Base-by-base conservation (phyloP, 2,888 invertebrate species). In the Acanthosepion esculentum region DNA sequence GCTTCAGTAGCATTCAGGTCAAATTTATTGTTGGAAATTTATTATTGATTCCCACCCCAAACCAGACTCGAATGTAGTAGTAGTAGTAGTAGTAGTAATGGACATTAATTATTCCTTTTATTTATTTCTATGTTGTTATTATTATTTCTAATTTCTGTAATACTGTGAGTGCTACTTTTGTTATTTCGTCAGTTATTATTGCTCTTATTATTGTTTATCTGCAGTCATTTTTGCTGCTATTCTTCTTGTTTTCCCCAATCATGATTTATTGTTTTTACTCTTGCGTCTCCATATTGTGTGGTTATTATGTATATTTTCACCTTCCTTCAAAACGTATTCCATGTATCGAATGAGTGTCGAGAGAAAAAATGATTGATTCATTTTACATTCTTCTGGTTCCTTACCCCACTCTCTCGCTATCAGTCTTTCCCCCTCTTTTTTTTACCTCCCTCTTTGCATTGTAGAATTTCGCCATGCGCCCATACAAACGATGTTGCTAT, bases 301-400 rank as follows among this genome's bases (percentile, higher is more conserved):
- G n/a, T 78, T 78, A 78, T 78, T 78, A 78, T 78, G n/a, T 23
- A 59, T 59, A 59, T 78, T 33, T 33, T 23, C n/a, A 0, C n/a
- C 33, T 78, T 78, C n/a, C 78, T 15, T 18, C 64, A 78, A 78
- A 78, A 78, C 78, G 78, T 78, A 78, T 78, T 78, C 78, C 78
- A 78, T 78, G n/a, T 78, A 78, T 78, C 78, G n/a, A n/a, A 78
- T 78, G 78, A n/a, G n/a, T 78, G 78, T 33, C 78, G n/a, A 78
- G 78, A n/a, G 78, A 78, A 78, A 50, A 78, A 78, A 78, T 78
- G 78, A 78, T 78, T 78, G 78, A 78, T 78, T 78, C 33, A 33
- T n/a, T 2, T 33, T n/a, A 33, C n/a, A 78, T 78, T 10, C 78
- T n/a, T 3, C 78, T n/a, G 5, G 12, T 23, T 59, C n/a, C n/a